Evolutionary conservation across 2,888 invertebrate species (phyloP), one percentile per base, ranked within the genome.

Genomic region (Eilema griseolum): DNA sequence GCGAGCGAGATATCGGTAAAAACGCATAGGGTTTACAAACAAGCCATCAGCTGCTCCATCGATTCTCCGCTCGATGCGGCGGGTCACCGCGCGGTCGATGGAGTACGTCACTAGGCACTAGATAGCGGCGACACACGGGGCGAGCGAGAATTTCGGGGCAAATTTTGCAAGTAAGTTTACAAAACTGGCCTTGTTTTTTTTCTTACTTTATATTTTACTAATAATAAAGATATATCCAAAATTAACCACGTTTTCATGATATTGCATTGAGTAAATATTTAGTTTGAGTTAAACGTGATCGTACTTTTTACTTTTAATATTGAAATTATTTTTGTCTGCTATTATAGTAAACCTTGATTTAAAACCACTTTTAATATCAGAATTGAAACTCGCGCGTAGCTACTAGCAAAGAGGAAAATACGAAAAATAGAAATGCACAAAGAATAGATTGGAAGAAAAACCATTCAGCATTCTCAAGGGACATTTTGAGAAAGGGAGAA

Each of bases 11-110:
- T 75, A 78, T 81, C 82, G 80, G 74, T 79, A 80, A 81, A 79
- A 82, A 75, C 75, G 78, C 74, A 74, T 76, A 71, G 60, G 77
- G 82, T 84, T 81, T 82, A 84, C 79, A 84, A 83, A 83, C 83
- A 84, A 67, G 20, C 62, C 80, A 80, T 83, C 84, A 85, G 87
- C 86, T 87, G 62, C 66, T 70, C 68, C 79, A 86, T 86, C 86
- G 86, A 86, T 86, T 85, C 67, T 72, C 69, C 68, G 74, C 73
- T 87, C 86, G 85, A 86, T 86, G 81, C 73, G 82, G 74, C 75
- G 72, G 81, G 79, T 76, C 80, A 77, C 71, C 66, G 69, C 75
- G 61, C 77, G 74, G 76, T 83, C 80, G 72, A 72, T 72, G 66
- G 3, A 33, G 66, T 66, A 72, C 69, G 69, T 72, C 72, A 86